Base-by-base conservation (phyloP, 2,113 vertebrate genomes). In the Zootoca vivipara region DNA sequence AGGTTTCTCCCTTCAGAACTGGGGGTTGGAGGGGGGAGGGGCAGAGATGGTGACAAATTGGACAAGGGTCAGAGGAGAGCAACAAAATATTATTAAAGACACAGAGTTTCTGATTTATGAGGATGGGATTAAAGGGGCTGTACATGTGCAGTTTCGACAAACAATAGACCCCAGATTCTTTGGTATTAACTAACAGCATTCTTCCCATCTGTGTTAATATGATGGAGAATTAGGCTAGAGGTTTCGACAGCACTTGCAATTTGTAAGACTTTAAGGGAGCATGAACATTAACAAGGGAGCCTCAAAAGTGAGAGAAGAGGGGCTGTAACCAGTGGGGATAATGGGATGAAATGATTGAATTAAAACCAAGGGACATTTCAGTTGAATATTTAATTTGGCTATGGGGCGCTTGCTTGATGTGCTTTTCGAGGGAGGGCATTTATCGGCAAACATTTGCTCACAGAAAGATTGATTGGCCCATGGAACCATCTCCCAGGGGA, bases 51-150 rank as follows among this genome's bases (percentile, higher is more conserved):
- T 89, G 38, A 87, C 38, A 90, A 93, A 90, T 58, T 91, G 26
- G 46, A 89, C 1, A 58, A 13, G 85, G 67, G 88, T 90, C 62
- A 91, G 89, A 92, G 40, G 65, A 92, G 77, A 90, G 4, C 18
- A 85, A 72, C 2, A 82, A 4, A 85, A 33, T 77, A 87, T 86
- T 22, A 89, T 79, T 75, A 92, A 92, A 93, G 16, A 5, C 1
- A 82, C 42, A 1, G 0, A 0, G 1, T 38, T 13, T 82, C 20
- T 52, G 20, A 92, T 91, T 90, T 88, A 93, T 86, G 18, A 46
- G 72, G 65, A 88, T 1, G 72, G 65, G 0, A 38, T n/a, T 42
- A 12, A 35, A 56, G 33, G 75, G 0, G 38, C 65, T 83, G 83
- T 7, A 85, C 82, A 87, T 40, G 42, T 18, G 7, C 26, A 85